Conservation (phyloP, 2,888 invertebrate genomes). For the Cabera pusaria region DNA sequence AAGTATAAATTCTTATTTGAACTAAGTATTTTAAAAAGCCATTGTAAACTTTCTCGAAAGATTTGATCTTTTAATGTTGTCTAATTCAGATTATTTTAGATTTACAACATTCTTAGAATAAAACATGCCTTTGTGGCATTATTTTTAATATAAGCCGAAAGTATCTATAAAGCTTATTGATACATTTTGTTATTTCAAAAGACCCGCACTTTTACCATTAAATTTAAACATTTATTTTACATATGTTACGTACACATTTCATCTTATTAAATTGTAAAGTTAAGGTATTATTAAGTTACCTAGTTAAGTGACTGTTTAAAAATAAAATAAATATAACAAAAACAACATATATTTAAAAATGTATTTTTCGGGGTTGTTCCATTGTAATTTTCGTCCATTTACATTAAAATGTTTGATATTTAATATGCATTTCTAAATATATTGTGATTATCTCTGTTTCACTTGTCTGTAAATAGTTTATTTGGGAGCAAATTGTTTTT, state of each 20-base stretch:
- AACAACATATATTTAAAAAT: conserved; percentile 38
- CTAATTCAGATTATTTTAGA: conserved; percentile 6
- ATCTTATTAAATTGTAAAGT: conserved; percentile 37
- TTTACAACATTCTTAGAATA: no score
- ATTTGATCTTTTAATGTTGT: conserved; percentile 6
- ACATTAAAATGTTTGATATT: conserved; percentile 52
- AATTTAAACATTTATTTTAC: conserved; percentile 29
- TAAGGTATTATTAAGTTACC: conserved; percentile 65
- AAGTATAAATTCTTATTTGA: not conserved
- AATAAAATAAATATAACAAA: conserved; percentile 43
- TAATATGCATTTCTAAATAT: conserved; percentile 67
- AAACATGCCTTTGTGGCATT: no score
- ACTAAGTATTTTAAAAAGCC: not conserved
- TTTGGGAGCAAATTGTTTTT: conserved; percentile 67
- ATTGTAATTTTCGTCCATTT: conserved; percentile 71
- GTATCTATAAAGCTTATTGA: conserved; percentile 42
- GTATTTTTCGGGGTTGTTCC: conserved; percentile 51
- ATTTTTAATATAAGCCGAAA: no score
- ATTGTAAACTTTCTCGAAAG: conserved; percentile 13
- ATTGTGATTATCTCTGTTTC: conserved; percentile 50
- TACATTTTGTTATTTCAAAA: conserved; percentile 34
- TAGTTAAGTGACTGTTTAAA: conserved; percentile 66
- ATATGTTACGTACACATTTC: conserved; percentile 46
- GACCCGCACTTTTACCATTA: conserved; percentile 47
- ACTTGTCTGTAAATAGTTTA: conserved; percentile 32